Base-by-base conservation (phyloP, 2,797 vertebrate genomes). In the Babyrousa celebensis region DNA sequence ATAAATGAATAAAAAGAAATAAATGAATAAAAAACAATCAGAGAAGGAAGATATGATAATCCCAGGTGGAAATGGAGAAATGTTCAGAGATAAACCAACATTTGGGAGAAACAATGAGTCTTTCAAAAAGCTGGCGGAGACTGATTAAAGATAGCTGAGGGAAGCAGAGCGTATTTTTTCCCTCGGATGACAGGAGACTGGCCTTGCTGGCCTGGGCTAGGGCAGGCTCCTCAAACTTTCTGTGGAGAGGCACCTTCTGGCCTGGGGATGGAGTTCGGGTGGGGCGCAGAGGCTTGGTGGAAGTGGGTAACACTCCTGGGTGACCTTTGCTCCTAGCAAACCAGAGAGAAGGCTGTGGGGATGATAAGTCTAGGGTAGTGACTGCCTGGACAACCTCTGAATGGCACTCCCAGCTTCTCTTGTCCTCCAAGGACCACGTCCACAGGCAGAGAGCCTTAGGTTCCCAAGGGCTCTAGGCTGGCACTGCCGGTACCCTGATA, bases 81-180 rank as follows among this genome's bases (percentile, higher is more conserved):
- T 72, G 36, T 95, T 68, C 86, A 95, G 56, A 94, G 83, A 54
- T 92, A 97, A 97, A 96, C 21, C 7, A 92, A 62, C 0, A 27
- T 63, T 77, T n/a, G 56, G 89, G 89, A 97, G 84, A 93, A 94
- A 96, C 92, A 97, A 78, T 74, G 85, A 85, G 58, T 94, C 87
- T 97, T 97, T 95, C 68, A 94, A 18, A 93, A 91, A 92, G 62
- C 85, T 97, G 85, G 79, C 48, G 52, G 89, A 93, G 72, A 92
- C 89, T 93, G 85, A 72, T 75, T 91, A 58, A 95, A 94, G 56
- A 91, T 40, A 0, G 1, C 48, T 85, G 91, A 74, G 95, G 74
- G 77, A 97, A 97, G 78, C 54, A 92, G 93, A 79, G 12, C 4
- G 0, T 36, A 36, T 48, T 52, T 88, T 27, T 52, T 74, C 48